Base-by-base conservation (phyloP, 1,140 invertebrate species). In the Teleopsis dalmanni region DNA sequence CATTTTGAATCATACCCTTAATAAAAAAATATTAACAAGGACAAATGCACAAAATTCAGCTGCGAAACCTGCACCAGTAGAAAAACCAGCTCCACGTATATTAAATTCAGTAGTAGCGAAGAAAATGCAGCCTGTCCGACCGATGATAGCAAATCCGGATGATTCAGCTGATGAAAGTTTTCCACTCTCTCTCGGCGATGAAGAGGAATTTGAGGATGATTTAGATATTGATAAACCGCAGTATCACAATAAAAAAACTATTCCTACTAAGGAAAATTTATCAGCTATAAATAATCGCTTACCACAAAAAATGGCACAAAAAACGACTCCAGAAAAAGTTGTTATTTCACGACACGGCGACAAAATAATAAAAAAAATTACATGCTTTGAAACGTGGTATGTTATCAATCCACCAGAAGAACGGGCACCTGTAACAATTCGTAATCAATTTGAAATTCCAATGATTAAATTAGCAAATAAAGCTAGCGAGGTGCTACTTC, bases 311-410 rank as follows among this genome's bases (percentile, higher is more conserved):
- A 35, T 13, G 4, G 34, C 10, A 21, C 46, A 34, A 14, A 53
- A 53, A 47, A 21, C 14, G 6, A 16, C 36, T 27, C 55, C 59
- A 2, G 62, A 65, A 55, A 69, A 66, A 47, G 68, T 62, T 14
- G 59, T 57, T 1, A 58, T 65, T 13, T 55, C 54, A 14, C 49
- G 64, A 36, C 61, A 69, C 44, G 65, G 68, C 13, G 66, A 66
- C n/a, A 62, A 66, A 7, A 40, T 69, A n/a, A 58, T 69, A 9
- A 66, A 66, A 34, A 70, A 70, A 52, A 67, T 71, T 21, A 71
- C 68, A 3, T 69, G 68, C 52, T 71, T 67, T 37, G 68, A 71
- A 53, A 70, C 63, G 25, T 71, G 68, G 68, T 66, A 70, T 47
- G 67, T 71, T 26, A 67, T 71, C 1, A 58, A 59, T 23, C 49